Conservation (phyloP, 2,797 vertebrate species). For the Enteromius mattozi region DNA sequence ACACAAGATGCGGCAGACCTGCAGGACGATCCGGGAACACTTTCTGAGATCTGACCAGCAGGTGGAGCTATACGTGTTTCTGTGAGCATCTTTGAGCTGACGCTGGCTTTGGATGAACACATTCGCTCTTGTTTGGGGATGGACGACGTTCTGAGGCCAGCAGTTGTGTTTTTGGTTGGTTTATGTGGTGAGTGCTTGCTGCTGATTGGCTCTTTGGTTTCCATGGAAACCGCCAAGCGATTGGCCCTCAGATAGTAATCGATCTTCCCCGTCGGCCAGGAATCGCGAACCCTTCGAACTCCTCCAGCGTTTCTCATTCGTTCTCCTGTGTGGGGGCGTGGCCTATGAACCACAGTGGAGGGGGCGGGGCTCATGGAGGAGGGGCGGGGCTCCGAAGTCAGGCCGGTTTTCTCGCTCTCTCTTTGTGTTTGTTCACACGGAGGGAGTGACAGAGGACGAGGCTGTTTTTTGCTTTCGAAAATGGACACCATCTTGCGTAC, state of each 20-base stretch:
- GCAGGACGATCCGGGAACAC: neutral
- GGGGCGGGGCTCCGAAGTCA: neutral
- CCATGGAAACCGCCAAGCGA: neutral
- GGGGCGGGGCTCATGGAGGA: neutral
- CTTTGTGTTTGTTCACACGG: neutral
- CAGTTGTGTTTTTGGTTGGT: constrained; percentile 10
- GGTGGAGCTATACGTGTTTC: neutral
- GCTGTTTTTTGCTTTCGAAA: constrained; percentile 60
- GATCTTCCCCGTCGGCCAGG: constrained; percentile 52
- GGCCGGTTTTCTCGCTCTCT: neutral
- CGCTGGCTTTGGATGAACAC: neutral
- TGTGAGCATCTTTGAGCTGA: neutral
- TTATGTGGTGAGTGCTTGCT: neutral
- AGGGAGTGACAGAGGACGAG: constrained; percentile 47
- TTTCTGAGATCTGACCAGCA: constrained; percentile 2
- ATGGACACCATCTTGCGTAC: constrained; percentile 66
- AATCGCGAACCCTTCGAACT: constrained; percentile 43
- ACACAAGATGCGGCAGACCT: neutral
- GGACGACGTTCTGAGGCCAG: neutral
- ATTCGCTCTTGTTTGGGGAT: neutral
- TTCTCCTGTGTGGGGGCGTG: neutral
- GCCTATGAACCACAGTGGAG: neutral
- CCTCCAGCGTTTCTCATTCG: neutral
- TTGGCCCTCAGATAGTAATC: neutral
- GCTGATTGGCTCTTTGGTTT: constrained; percentile 14